Conservation (phyloP, 1,140 invertebrate genomes). For the Sweltsa coloradensis region DNA sequence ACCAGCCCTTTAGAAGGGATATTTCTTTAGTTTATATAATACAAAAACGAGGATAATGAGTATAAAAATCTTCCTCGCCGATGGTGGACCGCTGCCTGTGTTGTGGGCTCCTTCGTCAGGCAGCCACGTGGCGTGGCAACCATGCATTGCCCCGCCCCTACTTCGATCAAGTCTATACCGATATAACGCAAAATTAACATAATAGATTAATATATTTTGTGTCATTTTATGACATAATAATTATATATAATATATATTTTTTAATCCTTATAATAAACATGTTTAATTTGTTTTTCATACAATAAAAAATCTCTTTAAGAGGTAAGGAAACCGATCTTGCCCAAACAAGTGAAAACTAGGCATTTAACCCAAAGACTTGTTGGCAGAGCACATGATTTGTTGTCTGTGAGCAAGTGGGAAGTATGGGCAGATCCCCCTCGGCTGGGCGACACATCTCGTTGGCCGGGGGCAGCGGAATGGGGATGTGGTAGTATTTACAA, state of each 20-base stretch:
- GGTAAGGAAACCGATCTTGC: background rate
- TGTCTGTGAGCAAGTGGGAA: background rate
- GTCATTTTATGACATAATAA: conserved; percentile 13
- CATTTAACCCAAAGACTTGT: conserved; percentile 12
- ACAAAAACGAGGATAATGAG: conserved; percentile 16
- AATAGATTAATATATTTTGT: conserved; percentile 13
- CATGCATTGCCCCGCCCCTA: too few relatives aligned
- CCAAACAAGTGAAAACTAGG: conserved; percentile 7
- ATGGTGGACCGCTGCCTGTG: too few relatives aligned
- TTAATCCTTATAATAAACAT: conserved; percentile 10
- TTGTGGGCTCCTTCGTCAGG: too few relatives aligned
- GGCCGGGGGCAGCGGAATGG: conserved; percentile 66
- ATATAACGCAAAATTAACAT: conserved; percentile 6
- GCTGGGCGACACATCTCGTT: conserved; percentile 41
- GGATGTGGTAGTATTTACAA: conserved; percentile 92
- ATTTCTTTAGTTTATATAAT: conserved; percentile 13
- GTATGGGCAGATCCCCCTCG: conserved; percentile 17
- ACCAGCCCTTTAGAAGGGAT: conserved; percentile 11
- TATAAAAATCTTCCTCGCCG: conserved; percentile 18
- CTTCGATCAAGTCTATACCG: too few relatives aligned
- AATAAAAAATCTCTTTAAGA: conserved; percentile 5
- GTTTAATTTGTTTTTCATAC: conserved; percentile 10
- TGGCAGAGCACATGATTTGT: conserved; percentile 9
- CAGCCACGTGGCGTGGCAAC: too few relatives aligned
- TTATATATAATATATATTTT: too few relatives aligned